Conservation (phyloP, 2,113 vertebrate genomes). For the Sarotherodon lohbergeri region DNA sequence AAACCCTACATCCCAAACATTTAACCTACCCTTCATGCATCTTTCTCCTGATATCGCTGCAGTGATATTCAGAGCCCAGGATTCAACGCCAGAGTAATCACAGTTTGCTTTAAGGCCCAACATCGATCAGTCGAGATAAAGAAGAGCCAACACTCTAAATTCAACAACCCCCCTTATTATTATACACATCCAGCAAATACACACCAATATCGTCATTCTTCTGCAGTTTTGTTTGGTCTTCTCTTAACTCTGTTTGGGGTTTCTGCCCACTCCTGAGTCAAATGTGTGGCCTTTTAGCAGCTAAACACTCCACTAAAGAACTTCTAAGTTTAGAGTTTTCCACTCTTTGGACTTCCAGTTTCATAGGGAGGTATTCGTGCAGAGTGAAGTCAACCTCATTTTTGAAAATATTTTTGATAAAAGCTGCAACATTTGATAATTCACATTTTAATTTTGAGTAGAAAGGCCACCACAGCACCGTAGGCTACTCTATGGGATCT, state of each 20-base stretch:
- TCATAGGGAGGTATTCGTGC: accelerated
- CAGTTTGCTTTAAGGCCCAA: background rate
- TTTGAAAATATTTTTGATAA: background rate
- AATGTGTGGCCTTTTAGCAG: background rate
- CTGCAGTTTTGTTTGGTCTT: background rate
- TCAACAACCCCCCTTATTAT: background rate
- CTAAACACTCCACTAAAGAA: background rate
- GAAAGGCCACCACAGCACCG: accelerated
- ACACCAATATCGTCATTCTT: background rate
- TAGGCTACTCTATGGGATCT: accelerated
- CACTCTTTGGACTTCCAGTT: background rate
- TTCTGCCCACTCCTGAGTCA: background rate
- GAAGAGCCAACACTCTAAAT: background rate
- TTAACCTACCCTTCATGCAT: background rate
- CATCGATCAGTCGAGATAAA: background rate
- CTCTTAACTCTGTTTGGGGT: background rate
- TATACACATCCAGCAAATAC: background rate
- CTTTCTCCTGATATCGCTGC: accelerated
- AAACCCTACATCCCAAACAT: background rate
- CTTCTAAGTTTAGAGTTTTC: background rate
- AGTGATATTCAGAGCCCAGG: background rate
- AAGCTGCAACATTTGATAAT: background rate
- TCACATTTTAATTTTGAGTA: background rate
- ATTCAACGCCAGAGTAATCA: background rate
- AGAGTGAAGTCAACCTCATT: background rate